Evolutionary conservation across 2,113 vertebrate genomes (phyloP), one percentile per base, ranked within the genome.

Genomic region (Daphoenositta chrysoptera): DNA sequence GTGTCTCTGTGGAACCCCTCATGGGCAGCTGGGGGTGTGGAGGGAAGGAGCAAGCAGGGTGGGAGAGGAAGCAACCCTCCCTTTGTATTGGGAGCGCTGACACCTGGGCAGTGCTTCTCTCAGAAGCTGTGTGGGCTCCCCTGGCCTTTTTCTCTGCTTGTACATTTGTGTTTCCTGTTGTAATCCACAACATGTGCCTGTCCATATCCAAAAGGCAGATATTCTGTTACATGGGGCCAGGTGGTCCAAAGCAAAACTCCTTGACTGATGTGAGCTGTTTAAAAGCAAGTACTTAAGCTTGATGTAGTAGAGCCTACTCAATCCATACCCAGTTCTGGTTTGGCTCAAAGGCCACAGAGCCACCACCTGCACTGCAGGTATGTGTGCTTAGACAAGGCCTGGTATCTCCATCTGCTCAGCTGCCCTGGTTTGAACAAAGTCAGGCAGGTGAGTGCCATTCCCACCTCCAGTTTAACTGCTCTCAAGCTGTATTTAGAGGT

Each of bases 311-410:
- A 83, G 48, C 10, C 30, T 35, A 9, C 53, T 72, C 28, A 66
- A 11, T 42, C 82, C 44, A 18, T 17, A 28, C 16, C 28, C n/a
- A 33, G 23, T 17, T 39, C 16, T 88, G 24, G 10, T 50, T 63
- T 47, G 75, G 44, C 73, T 70, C 65, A 87, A 89, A 64, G 40
- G 19, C 45, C 42, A 16, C 37, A 76, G 72, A 28, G n/a, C 14
- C 35, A 40, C 66, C 48, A 10, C 12, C 22, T 58, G n/a, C 6
- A 4, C n/a, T 53, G 31, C 1, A 2, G 30, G 5, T 44, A 10
- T 0, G 0, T 47, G 45, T 2, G 1, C 42, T 83, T 44, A 45
- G 51, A 44, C 0, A 3, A 83, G 64, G 39, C 23, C 28, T 22
- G 35, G 1, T 65, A 30, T 35, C 86, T 85, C 75, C 27, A 21